Conservation (phyloP, 1,140 invertebrate species). For the Bradysia coprophila region DNA sequence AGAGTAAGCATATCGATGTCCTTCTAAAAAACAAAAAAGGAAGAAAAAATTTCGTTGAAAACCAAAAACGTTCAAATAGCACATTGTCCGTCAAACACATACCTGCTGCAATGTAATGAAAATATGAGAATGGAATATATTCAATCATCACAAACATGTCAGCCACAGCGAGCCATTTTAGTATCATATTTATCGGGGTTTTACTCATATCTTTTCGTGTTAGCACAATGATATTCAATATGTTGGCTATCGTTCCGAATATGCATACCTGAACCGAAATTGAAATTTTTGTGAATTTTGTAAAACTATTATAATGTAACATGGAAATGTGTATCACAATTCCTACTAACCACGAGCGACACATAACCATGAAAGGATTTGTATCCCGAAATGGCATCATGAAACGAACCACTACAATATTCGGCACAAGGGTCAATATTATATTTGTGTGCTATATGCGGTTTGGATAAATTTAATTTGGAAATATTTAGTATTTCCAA, state of each 20-base stretch:
- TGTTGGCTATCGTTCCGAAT: constrained; percentile 77
- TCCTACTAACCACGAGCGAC: constrained; percentile 16
- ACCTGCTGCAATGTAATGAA: constrained; percentile 42
- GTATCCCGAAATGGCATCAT: constrained; percentile 14
- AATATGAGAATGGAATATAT: constrained; percentile 65
- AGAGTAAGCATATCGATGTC: too few species aligned
- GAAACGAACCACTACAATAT: constrained; percentile 18
- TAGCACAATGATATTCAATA: constrained; percentile 74
- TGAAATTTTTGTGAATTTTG: constrained; percentile 1
- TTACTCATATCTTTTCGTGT: constrained; percentile 64
- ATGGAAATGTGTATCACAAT: constrained; percentile 1
- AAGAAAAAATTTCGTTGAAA: too few species aligned
- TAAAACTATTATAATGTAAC: constrained; percentile 3
- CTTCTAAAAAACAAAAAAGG: not conserved
- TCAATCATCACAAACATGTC: constrained; percentile 78
- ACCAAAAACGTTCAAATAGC: too few species aligned
- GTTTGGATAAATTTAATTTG: constrained; percentile 2
- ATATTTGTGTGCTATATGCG: constrained; percentile 1
- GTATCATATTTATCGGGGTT: constrained; percentile 66
- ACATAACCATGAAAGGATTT: constrained; percentile 20
- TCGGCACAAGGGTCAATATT: constrained; percentile 10
- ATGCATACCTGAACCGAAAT: constrained; percentile 45
- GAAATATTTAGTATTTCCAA: not conserved
- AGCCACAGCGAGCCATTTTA: constrained; percentile 60
- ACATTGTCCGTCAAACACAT: too few species aligned